Percentiles rank a stretch among this genome's conserved stretches.
Conservation (phyloP, 2,797 vertebrate species). For the Parauchenoglanis ngamensis region DNA sequence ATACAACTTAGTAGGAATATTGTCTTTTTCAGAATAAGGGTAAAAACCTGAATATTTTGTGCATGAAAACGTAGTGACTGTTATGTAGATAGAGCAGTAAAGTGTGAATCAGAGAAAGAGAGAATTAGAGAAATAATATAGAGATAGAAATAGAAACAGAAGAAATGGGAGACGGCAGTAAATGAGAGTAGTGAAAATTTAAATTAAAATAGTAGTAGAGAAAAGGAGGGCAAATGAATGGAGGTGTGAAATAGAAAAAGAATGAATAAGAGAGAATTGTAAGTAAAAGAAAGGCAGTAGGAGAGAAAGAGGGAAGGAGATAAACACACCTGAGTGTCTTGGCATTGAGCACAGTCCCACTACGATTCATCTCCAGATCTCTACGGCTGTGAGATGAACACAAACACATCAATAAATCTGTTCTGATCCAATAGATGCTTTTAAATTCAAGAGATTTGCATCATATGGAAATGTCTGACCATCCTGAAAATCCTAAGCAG, state of each 20-base stretch:
- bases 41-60: no score
- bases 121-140: background rate
- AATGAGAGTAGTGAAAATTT: no score
- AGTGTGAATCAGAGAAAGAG: background rate
- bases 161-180: background rate
- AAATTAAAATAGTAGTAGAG: no score
- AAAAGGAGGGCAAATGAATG: background rate
- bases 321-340: constrained; percentile 88
- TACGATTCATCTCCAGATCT: constrained; percentile 94
- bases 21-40: no score
- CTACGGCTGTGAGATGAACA: constrained; percentile 78
- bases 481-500: background rate
- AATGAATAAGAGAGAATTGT: background rate
- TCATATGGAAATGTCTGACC: background rate
- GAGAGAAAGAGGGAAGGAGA: background rate
- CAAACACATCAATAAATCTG: constrained; percentile 1
- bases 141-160: background rate
- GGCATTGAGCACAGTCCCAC: constrained; percentile 86
- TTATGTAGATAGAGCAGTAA: background rate
- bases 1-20: no score
- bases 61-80: no score
- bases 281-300: background rate
- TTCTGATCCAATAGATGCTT: background rate
- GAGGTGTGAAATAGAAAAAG: background rate
- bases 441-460: background rate